Evolutionary conservation across 2,797 vertebrate species (phyloP).

Genomic region (Dendrocincla fuliginosa): DNA sequence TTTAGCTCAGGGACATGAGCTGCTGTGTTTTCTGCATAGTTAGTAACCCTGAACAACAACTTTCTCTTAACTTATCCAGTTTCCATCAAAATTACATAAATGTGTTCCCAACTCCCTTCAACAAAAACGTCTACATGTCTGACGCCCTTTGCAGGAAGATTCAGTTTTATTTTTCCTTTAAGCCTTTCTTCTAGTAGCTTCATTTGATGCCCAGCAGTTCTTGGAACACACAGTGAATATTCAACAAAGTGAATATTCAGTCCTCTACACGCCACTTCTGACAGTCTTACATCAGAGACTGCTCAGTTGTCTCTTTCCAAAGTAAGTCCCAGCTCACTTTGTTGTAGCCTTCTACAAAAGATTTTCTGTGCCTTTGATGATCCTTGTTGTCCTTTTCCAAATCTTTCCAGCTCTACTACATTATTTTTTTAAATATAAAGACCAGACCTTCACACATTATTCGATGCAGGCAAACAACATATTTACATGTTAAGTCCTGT

Average conservation of each 20-base stretch:
- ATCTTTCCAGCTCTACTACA: neutral
- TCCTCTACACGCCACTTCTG: neutral
- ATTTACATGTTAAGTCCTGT: neutral
- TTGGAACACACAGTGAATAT: neutral
- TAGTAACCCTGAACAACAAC: neutral
- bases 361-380: neutral
- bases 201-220: neutral
- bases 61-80: neutral
- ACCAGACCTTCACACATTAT: neutral
- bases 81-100: neutral
- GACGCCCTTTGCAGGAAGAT: neutral
- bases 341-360: neutral
- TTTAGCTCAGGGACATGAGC: neutral
- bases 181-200: neutral
- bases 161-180: neutral
- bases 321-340: neutral
- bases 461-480: neutral
- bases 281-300: neutral
- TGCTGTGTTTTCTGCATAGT: neutral
- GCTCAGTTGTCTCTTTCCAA: neutral
- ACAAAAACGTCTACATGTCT: fast-evolving
- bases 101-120: neutral
- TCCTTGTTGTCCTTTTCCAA: neutral
- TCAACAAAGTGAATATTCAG: neutral
- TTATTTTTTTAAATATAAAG: neutral